Base-by-base conservation (phyloP, 1,140 invertebrate species). In the Nasonia giraulti region DNA sequence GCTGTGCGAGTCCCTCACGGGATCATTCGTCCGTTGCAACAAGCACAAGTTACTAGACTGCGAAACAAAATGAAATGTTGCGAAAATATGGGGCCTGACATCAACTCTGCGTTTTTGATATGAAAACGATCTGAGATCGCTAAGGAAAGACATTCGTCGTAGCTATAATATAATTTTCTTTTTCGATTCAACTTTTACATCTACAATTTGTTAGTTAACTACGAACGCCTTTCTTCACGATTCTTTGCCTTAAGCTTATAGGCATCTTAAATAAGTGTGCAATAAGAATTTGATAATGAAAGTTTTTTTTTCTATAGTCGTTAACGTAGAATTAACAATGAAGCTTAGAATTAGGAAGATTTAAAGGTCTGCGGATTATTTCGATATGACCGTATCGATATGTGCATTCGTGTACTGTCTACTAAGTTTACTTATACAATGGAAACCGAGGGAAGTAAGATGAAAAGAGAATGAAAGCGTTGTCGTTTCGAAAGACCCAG, bases 21-120 rank as follows among this genome's bases (percentile, higher is more conserved):
- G 68, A 89, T 88, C 88, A 88, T 81, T 89, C 87, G 80, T 91
- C 86, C 88, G 90, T 92, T 92, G 91, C 92, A 91, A 92, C 91
- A 91, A 92, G 90, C 91, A 91, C 88, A 90, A 88, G 85, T 91
- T 88, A 89, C 86, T 90, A 88, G 86, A 88, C 88, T 89, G 84
- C 84, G 87, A 89, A 62, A 88, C 87, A 71, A 87, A 87, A 88
- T 87, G 4, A 80, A 85, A 85, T 76, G 50, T 81, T 73, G 40
- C 14, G 14, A 73, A 7, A 83, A 37, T 10, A 50, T n/a, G 40
- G 68, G 23, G 33, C n/a, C 50, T 37, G 33, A 66, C 50, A 62
- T 20, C 33, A 33, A 44, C 40, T 80, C 44, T 50, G 33, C 27
- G 50, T 44, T 66, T 62, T 76, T 8, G 23, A 55, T 79, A 12